A percentile compares a stretch with the other conserved stretches of the same genome.
Conservation (phyloP, 2,113 vertebrate genomes). For the Menura novaehollandiae region DNA sequence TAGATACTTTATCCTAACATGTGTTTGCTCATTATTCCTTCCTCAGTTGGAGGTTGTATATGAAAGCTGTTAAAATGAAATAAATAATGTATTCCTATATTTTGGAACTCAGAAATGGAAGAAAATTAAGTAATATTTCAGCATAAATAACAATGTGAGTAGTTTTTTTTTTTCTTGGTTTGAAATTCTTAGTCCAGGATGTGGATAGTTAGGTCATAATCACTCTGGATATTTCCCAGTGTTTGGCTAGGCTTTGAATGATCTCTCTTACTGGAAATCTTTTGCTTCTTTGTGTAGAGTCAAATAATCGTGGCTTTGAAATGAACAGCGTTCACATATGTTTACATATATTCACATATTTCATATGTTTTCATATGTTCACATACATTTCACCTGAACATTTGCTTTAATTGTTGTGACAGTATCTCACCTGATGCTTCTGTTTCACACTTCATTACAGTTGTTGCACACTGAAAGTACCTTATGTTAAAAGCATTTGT, state of each 20-base stretch:
- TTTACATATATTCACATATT: neutral
- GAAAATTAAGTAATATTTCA: neutral
- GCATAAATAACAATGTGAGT: neutral
- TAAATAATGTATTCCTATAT: neutral
- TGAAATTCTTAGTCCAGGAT: constrained; percentile 8
- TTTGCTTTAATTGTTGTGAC: neutral
- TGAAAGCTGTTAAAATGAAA: constrained; percentile 9
- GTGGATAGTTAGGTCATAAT: constrained; percentile 12
- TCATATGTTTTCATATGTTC: neutral
- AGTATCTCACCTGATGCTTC: neutral
- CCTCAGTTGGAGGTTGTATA: neutral
- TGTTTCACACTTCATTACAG: neutral
- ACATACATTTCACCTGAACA: neutral
- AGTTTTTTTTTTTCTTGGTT: neutral
- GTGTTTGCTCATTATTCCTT: neutral
- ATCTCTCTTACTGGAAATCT: neutral
- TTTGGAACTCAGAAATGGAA: constrained; percentile 17
- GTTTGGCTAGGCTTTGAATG: neutral
- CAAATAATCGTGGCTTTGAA: neutral
- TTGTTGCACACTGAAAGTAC: neutral
- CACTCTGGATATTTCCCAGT: neutral
- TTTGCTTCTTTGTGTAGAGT: neutral
- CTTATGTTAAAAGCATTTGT: neutral
- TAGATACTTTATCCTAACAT: neutral
- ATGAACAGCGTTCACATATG: neutral